These are phyloP conservation scores for roundworm (Caenorhabditis elegans) DNA, from an alignment of 1,140 invertebrate species.

Conservation along the genomic window DNA sequence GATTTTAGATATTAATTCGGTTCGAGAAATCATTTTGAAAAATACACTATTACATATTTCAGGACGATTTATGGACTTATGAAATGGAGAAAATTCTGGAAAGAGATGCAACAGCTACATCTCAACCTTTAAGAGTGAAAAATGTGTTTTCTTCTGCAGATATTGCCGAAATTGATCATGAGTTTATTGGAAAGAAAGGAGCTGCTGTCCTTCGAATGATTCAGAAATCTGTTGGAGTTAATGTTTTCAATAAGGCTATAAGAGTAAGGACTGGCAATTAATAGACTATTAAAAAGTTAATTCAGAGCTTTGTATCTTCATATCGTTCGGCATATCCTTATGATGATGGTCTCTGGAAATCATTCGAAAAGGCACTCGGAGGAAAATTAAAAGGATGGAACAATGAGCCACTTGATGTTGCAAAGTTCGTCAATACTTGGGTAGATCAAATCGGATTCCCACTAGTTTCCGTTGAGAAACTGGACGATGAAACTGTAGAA, in stretches of 20 bases:
- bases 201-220: conserved; percentile 46
- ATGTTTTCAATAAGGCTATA: conserved; percentile 44
- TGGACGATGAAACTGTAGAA: conserved; percentile 55
- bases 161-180: conserved; percentile 14
- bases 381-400: conserved; percentile 35
- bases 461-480: conserved; percentile 53
- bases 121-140: conserved; percentile 3
- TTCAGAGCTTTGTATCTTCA: conserved; percentile 21
- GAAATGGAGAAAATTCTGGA: neutral
- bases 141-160: neutral
- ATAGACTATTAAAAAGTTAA: neutral
- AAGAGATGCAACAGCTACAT: neutral
- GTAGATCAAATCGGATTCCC: conserved; percentile 62
- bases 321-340: neutral
- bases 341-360: conserved; percentile 31
- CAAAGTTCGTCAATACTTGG: conserved; percentile 30
- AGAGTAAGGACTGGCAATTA: conserved; percentile 14
- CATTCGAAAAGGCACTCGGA: neutral
- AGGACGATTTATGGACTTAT: conserved; percentile 8
- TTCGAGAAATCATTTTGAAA: neutral
- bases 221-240: conserved; percentile 34
- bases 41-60: neutral
- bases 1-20: neutral
- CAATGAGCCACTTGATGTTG: neutral
- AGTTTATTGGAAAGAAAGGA: conserved; percentile 36